These are phyloP conservation scores for Epinotia demarniana DNA, from an alignment of 2,888 invertebrate genomes.

Conservation along the genomic window DNA sequence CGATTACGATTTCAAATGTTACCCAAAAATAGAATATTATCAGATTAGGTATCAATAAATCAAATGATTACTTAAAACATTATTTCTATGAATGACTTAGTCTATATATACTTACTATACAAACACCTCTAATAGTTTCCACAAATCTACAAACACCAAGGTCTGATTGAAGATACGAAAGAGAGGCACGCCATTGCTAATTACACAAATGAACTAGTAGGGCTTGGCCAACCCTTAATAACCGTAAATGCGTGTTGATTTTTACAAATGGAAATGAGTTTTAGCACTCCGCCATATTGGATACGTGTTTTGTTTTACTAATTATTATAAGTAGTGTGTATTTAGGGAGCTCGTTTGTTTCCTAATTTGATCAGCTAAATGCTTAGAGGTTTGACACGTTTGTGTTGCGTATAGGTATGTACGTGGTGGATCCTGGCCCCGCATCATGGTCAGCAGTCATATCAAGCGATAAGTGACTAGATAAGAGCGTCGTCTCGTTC, in stretches of 20 bases:
- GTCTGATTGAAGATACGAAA: constrained; percentile 50
- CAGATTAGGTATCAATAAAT: no score
- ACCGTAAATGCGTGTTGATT: constrained; percentile 51
- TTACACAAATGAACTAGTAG: constrained; percentile 66
- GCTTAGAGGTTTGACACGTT: background rate
- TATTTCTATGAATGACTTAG: no score
- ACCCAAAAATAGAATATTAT: no score
- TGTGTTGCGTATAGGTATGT: background rate
- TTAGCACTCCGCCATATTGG: constrained; percentile 42
- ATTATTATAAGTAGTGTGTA: constrained; percentile 41
- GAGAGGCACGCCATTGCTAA: constrained; percentile 52
- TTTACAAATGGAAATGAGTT: constrained; percentile 44
- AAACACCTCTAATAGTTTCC: constrained; percentile 5
- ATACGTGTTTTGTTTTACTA: constrained; percentile 31
- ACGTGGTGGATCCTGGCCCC: background rate
- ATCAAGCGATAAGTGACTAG: no score
- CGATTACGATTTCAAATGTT: no score
- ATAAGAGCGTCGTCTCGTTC: no score
- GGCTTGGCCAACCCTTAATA: constrained; percentile 53
- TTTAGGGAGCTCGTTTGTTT: constrained; percentile 8
- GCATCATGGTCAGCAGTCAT: no score
- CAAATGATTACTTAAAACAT: no score
- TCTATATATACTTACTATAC: no score
- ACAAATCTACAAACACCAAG: constrained; percentile 17
- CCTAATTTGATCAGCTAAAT: constrained; percentile 1